Evolutionary conservation across 35 echinoderm and acorn worm species (phyloP).

Genomic region (Apostichopus japonicus): DNA sequence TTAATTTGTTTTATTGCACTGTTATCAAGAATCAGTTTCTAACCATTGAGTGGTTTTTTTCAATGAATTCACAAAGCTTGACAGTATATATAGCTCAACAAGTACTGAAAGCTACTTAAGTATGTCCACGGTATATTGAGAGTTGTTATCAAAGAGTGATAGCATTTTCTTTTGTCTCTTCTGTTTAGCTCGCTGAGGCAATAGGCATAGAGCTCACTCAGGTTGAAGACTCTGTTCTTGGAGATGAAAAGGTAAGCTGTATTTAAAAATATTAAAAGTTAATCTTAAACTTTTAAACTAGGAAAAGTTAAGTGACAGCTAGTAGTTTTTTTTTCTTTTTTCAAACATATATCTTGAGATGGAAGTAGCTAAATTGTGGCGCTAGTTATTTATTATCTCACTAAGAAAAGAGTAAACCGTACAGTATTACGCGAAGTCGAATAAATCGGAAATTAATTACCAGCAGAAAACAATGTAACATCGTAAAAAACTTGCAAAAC

Average conservation of each 20-base stretch:
- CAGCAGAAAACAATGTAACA: no score
- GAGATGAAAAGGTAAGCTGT: conserved; percentile 83
- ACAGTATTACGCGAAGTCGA: no score
- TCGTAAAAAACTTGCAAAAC: no score
- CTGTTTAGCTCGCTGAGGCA: conserved; percentile 80
- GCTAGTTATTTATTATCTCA: background rate
- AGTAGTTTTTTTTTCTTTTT: background rate
- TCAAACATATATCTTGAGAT: no score
- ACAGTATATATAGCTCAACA: background rate
- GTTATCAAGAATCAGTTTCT: background rate
- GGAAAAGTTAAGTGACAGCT: background rate
- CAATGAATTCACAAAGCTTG: background rate
- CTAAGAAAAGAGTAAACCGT: background rate
- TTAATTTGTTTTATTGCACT: background rate
- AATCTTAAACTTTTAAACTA: background rate
- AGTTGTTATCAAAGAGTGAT: background rate
- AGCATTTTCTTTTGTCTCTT: background rate
- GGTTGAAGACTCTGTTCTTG: conserved; percentile 88
- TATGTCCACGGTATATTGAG: background rate
- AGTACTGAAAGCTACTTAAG: background rate
- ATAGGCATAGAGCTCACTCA: conserved; percentile 83
- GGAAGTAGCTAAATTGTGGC: background rate
- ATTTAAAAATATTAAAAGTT: background rate
- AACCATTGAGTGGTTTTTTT: no score
- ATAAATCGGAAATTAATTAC: no score